A percentile compares a stretch with the other conserved stretches of the same genome.
Evolutionary conservation across 1,140 invertebrate genomes (phyloP).

Genomic region (Leptinotarsa undecemlineata): DNA sequence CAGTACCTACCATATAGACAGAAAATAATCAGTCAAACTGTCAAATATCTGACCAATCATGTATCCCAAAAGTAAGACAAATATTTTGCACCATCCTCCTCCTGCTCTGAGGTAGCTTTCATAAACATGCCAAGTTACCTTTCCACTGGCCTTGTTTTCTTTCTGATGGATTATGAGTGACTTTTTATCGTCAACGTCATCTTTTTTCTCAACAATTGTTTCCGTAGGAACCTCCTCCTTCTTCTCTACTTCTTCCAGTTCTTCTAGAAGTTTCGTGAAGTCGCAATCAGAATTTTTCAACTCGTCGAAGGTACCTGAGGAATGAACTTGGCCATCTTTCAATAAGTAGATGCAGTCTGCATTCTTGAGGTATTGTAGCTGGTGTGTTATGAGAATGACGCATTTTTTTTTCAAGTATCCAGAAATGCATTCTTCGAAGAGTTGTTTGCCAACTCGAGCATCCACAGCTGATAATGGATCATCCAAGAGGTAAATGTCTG

Average conservation of each 20-base stretch:
- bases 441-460: constrained; percentile 68
- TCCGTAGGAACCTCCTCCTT: constrained; percentile 28
- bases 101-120: constrained; percentile 67
- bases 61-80: constrained; percentile 28
- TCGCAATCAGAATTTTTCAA: constrained; percentile 65
- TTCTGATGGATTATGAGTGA: constrained; percentile 22
- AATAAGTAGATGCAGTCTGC: constrained; percentile 71
- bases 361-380: constrained; percentile 81
- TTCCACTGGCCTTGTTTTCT: constrained; percentile 57
- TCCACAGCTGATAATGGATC: constrained; percentile 81
- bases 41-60: constrained; percentile 20
- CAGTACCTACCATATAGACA: constrained; percentile 62
- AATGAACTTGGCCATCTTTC: constrained; percentile 64
- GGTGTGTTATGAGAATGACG: constrained; percentile 82
- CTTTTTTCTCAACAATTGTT: neutral
- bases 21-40: constrained; percentile 50
- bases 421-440: constrained; percentile 71
- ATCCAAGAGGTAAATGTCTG: constrained; percentile 82
- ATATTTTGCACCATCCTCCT: constrained; percentile 54
- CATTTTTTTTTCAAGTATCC: constrained; percentile 73
- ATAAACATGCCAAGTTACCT: constrained; percentile 63
- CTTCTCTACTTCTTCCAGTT: constrained; percentile 55
- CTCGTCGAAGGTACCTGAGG: constrained; percentile 65
- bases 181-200: neutral
- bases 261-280: constrained; percentile 64